Conservation (phyloP, 2,888 invertebrate genomes). For the Trissoscelio sp. region DNA sequence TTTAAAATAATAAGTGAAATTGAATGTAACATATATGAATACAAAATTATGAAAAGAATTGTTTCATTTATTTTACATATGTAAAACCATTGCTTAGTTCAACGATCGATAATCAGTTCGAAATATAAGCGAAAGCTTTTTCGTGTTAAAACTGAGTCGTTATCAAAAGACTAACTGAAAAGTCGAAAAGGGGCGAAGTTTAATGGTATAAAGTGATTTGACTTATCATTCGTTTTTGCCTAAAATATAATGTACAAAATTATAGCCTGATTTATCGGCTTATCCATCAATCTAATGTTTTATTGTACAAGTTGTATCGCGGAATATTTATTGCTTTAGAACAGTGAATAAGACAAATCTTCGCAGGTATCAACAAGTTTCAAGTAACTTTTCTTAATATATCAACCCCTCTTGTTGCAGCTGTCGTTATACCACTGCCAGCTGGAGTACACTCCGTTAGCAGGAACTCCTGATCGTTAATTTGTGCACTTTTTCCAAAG, state of each 20-base stretch:
- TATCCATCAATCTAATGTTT: background rate
- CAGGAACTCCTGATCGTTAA: slow-evolving; percentile 65
- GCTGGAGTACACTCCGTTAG: slow-evolving; percentile 56
- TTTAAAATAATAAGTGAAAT: too few relatives aligned
- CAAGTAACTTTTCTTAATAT: slow-evolving; percentile 60
- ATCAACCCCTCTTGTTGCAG: slow-evolving; percentile 62
- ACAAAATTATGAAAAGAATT: too few relatives aligned
- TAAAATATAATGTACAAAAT: background rate
- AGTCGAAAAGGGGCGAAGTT: slow-evolving; percentile 13
- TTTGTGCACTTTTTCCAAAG: slow-evolving; percentile 63
- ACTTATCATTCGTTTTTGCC: background rate
- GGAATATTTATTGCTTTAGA: background rate
- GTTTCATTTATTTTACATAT: background rate
- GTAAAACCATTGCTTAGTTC: background rate
- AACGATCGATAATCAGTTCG: slow-evolving; percentile 27
- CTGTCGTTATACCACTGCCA: slow-evolving; percentile 62
- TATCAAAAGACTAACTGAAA: slow-evolving; percentile 30
- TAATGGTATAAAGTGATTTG: background rate
- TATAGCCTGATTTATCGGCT: background rate
- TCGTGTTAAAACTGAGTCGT: slow-evolving; percentile 15
- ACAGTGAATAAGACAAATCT: slow-evolving; percentile 17
- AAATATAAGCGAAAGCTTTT: slow-evolving; percentile 32
- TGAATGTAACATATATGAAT: too few relatives aligned
- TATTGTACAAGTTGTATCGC: background rate
- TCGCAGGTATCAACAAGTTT: slow-evolving; percentile 63